Conservation (phyloP, 1,140 invertebrate genomes). For the Helicoverpa armigera region DNA sequence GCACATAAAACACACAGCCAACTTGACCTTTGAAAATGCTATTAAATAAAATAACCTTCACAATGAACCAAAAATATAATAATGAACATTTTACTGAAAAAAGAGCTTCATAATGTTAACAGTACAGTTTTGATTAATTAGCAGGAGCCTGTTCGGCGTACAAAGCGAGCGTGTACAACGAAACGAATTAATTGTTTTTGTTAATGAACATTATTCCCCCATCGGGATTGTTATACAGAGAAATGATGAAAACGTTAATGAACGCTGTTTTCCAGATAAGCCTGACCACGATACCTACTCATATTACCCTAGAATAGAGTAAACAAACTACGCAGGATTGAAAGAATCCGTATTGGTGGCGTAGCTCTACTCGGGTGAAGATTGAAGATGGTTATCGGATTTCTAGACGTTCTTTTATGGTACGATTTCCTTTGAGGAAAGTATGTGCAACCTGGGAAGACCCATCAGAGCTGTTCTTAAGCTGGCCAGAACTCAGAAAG, state of each 20-base stretch:
- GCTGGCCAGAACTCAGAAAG: too few species aligned
- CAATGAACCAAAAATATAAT: neutral
- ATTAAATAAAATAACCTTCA: neutral
- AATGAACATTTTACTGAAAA: neutral
- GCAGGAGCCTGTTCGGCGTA: neutral
- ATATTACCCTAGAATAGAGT: neutral
- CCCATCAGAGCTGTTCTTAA: too few species aligned
- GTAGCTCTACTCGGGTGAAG: neutral
- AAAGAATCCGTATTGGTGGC: neutral
- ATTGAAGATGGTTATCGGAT: too few species aligned
- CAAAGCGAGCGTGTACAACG: neutral
- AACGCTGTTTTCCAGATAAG: conserved; percentile 8
- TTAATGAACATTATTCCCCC: conserved; percentile 1
- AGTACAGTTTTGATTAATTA: neutral
- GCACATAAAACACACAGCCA: neutral
- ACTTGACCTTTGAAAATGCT: conserved; percentile 12
- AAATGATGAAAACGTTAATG: neutral
- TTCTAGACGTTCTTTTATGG: too few species aligned
- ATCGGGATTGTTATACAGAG: neutral
- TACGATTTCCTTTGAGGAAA: too few species aligned
- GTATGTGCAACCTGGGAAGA: too few species aligned
- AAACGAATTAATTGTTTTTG: neutral
- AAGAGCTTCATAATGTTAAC: neutral
- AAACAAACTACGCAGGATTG: neutral
- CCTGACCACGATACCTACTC: neutral